Evolutionary conservation across 2,888 invertebrate species (phyloP).

Genomic region (Lithophane socia): DNA sequence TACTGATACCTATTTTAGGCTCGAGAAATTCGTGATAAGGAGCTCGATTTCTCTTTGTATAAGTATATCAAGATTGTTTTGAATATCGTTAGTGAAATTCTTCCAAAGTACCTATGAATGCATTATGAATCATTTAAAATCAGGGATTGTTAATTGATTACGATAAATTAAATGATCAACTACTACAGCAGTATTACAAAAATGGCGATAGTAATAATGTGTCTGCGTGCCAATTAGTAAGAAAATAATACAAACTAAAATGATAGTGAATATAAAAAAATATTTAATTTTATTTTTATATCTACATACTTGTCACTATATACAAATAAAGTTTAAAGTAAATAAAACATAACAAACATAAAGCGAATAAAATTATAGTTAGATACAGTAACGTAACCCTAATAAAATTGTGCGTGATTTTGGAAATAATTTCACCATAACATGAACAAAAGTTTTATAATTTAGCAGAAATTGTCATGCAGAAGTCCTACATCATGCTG

Average conservation of each 20-base stretch:
- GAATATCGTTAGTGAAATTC: neutral
- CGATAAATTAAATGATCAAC: constrained; percentile 27
- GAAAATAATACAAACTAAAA: constrained; percentile 67
- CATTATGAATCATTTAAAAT: constrained; percentile 17
- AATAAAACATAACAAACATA: constrained; percentile 65
- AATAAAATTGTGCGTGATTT: constrained; percentile 54
- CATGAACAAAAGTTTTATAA: constrained; percentile 30
- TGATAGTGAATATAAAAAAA: constrained; percentile 63
- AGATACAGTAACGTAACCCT: constrained; percentile 54
- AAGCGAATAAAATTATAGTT: constrained; percentile 59
- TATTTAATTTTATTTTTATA: constrained; percentile 64
- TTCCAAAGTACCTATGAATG: constrained; percentile 15
- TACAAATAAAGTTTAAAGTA: constrained; percentile 66
- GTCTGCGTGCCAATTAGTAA: constrained; percentile 55
- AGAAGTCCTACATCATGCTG: constrained; percentile 43
- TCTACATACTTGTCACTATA: constrained; percentile 66
- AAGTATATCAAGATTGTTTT: neutral
- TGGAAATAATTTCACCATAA: constrained; percentile 42
- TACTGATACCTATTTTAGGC: neutral
- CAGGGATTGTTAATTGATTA: constrained; percentile 10
- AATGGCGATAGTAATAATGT: constrained; percentile 29
- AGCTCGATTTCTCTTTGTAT: neutral
- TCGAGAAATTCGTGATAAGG: neutral
- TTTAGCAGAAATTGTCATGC: constrained; percentile 58
- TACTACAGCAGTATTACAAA: constrained; percentile 25